Evolutionary conservation across 2,888 invertebrate species (phyloP).

Genomic region (Ophion ellenae): DNA sequence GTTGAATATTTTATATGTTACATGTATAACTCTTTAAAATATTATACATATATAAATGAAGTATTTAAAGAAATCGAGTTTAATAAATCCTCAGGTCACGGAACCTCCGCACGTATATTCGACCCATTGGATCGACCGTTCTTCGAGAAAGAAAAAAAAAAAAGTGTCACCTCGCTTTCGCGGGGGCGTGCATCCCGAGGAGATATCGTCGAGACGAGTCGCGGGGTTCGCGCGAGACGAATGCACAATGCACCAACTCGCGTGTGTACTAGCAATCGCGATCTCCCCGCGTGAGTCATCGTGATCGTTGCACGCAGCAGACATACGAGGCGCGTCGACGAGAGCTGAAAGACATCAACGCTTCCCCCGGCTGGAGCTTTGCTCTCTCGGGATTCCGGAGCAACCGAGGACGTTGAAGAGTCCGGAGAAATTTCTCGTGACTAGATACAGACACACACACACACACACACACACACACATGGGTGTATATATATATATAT

Average conservation of each 20-base stretch:
- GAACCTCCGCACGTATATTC: not conserved
- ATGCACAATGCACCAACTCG: not conserved
- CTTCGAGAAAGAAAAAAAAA: not conserved
- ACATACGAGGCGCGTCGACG: not conserved
- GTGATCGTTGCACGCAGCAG: not conserved
- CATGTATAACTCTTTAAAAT: too few relatives aligned
- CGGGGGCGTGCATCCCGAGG: not conserved
- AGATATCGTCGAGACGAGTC: not conserved
- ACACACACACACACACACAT: too few relatives aligned
- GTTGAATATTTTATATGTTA: too few relatives aligned
- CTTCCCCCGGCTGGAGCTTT: constrained; percentile 11
- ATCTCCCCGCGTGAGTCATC: constrained; percentile 14
- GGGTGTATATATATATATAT: too few relatives aligned
- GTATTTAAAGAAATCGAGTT: constrained; percentile 1
- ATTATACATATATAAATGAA: too few relatives aligned
- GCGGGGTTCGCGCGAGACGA: not conserved
- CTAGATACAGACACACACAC: not conserved
- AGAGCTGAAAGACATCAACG: constrained; percentile 32
- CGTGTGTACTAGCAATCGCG: not conserved
- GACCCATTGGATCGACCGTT: not conserved
- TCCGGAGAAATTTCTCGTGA: not conserved
- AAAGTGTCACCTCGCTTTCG: not conserved
- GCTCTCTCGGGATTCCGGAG: not conserved
- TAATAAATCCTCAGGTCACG: not conserved
- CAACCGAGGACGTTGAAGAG: constrained; percentile 4